A percentile compares a stretch with the other conserved stretches of the same genome.
These are phyloP conservation scores for Tetranychus truncatus DNA, from an alignment of 2,888 invertebrate genomes.

Conservation along the genomic window DNA sequence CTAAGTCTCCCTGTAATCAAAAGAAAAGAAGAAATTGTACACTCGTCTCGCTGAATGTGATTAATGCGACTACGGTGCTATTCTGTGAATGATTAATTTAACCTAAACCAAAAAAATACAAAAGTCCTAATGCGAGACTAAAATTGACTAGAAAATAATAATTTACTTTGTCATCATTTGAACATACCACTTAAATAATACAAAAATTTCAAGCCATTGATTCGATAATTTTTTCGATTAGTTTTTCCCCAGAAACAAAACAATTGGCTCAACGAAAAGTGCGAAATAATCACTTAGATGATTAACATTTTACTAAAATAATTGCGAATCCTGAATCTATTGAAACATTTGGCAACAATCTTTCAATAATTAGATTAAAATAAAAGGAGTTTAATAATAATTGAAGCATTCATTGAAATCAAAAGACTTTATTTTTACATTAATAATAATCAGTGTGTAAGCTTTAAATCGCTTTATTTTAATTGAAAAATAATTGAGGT, in stretches of 20 bases:
- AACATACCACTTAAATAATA: conserved; percentile 1
- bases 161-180: conserved; percentile 1
- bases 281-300: no score
- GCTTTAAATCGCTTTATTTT: no score
- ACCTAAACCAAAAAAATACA: not conserved
- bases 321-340: no score
- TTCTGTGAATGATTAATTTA: not conserved
- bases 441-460: no score
- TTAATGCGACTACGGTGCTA: not conserved
- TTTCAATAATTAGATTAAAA: no score
- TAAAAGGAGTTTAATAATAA: no score
- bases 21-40: not conserved
- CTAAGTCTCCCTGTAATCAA: conserved; percentile 1
- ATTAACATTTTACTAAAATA: no score
- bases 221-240: not conserved
- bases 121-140: not conserved
- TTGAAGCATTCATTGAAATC: no score
- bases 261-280: no score
- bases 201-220: not conserved
- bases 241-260: not conserved
- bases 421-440: no score
- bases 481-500: no score
- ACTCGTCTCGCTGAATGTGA: not conserved
- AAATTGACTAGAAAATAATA: not conserved
- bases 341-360: no score